Conservation (phyloP, 2,113 vertebrate genomes). For the Poeciliopsis turrubarensis region DNA sequence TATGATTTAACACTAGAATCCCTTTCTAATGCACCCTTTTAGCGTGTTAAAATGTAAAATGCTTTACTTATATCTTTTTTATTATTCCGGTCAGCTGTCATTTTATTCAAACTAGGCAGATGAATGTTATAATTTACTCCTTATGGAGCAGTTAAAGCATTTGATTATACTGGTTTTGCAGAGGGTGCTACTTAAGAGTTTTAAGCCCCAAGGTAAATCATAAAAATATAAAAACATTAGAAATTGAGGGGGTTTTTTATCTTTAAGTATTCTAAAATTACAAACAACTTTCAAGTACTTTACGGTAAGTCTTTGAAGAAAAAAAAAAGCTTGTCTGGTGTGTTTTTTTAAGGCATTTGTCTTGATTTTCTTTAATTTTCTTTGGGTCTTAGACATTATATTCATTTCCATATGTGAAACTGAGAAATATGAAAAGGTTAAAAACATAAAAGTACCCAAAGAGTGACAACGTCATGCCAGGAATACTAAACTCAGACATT, state of each 20-base stretch:
- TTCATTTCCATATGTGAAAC: too few species aligned
- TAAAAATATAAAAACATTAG: not conserved
- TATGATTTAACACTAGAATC: slow-evolving; percentile 1
- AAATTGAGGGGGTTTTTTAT: not conserved
- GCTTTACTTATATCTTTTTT: not conserved
- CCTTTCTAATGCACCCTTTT: slow-evolving; percentile 13
- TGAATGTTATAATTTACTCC: not conserved
- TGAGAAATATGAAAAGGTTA: too few species aligned
- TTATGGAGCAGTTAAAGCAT: slow-evolving; percentile 2
- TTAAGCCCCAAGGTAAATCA: not conserved
- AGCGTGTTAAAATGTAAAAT: slow-evolving; percentile 1
- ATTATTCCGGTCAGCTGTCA: not conserved
- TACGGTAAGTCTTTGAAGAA: not conserved
- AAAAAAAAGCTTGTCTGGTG: not conserved
- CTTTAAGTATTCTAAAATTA: not conserved
- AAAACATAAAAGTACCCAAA: too few species aligned
- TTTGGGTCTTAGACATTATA: not conserved
- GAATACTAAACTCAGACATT: too few species aligned
- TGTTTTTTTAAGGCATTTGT: not conserved
- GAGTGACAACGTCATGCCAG: too few species aligned
- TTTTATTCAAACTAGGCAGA: slow-evolving; percentile 2
- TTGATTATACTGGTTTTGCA: not conserved
- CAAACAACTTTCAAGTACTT: not conserved
- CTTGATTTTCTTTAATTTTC: too few species aligned
- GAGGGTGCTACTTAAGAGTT: not conserved